phyloP scores from a whole-genome alignment of 1,140 invertebrate genomes.

The Grapholita molesta region DNA sequence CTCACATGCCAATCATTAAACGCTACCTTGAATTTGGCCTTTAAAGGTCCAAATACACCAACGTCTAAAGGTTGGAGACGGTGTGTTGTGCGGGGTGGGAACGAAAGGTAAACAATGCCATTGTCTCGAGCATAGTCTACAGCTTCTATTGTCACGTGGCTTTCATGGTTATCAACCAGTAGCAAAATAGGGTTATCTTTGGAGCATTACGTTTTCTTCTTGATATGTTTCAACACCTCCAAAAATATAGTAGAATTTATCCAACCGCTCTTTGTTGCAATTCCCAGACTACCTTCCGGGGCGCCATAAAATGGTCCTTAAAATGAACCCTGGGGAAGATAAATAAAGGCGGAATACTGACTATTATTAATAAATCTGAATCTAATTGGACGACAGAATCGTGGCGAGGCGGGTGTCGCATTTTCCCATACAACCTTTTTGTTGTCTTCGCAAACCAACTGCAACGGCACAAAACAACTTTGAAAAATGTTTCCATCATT shows the following conservation, averaged over 20 bases:
- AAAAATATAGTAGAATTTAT: constrained; percentile 69
- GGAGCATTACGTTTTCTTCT: constrained; percentile 41
- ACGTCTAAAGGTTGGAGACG: constrained; percentile 68
- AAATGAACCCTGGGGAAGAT: constrained; percentile 40
- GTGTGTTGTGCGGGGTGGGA: constrained; percentile 46
- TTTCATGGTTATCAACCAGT: constrained; percentile 59
- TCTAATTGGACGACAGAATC: background rate
- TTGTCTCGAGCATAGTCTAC: constrained; percentile 19
- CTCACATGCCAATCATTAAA: constrained; percentile 50
- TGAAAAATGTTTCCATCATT: background rate
- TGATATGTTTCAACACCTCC: constrained; percentile 48
- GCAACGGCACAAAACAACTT: background rate
- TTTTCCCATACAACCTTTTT: background rate
- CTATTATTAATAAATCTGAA: too few species aligned
- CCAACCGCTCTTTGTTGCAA: constrained; percentile 67
- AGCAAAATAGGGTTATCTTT: constrained; percentile 55
- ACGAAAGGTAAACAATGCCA: constrained; percentile 20
- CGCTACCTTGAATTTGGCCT: constrained; percentile 47
- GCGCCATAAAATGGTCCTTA: constrained; percentile 54
- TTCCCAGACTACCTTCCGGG: constrained; percentile 59
- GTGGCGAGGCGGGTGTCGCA: background rate
- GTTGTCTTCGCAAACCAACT: background rate
- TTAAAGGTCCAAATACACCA: constrained; percentile 65
- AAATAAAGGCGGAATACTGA: constrained; percentile 51
- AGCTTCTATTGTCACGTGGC: constrained; percentile 36